Base-by-base conservation (phyloP, 92 coral and sea anemone genomes). In the Palythoa heliodiscus region DNA sequence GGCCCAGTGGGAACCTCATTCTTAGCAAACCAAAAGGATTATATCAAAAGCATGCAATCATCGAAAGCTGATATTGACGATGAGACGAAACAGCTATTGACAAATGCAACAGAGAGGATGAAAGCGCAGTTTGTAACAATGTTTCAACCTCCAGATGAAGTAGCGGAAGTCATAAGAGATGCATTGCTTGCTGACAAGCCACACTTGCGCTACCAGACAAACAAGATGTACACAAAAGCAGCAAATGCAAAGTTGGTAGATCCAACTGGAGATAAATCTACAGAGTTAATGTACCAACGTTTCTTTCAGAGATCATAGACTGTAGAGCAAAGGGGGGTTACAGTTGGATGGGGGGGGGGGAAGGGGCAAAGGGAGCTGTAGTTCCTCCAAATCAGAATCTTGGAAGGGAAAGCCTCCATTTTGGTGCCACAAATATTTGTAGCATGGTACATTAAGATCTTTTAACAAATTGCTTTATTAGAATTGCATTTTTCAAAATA, bases 181-280 rank as follows among this genome's bases (percentile, higher is more conserved):
- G 97, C 94, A 6, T 37, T 96, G 40, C 71, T 82, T 1, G 92
- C 93, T 10, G 95, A 96, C 11, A 92, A 87, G 71, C 99, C 99
- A 0, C 98, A 96, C 38, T 73, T 96, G 52, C 93, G 96, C 23
- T 94, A 96, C 82, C 95, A 94, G 76, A 94, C 99, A 9, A 91
- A 91, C 91, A 93, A 91, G 89, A 87, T 82, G 81, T 88, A 88
- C 57, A 91, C 90, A 1, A 86, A 79, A 16, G 86, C 89, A 8
- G 83, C 88, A 4, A 84, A 94, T 17, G 87, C 83, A 50, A 96
- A 94, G 83, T 78, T 92, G 17, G 84, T 87, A 17, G 99, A 96
- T 87, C 89, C 95, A 11, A 96, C 98, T 0, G 99, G 99, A 14
- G 98, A 96, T 70, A 82, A 83, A 43, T 58, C 82, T 9, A 75